These are phyloP conservation scores for Noctua comes DNA, from an alignment of 2,888 invertebrate genomes.

Conservation along the genomic window DNA sequence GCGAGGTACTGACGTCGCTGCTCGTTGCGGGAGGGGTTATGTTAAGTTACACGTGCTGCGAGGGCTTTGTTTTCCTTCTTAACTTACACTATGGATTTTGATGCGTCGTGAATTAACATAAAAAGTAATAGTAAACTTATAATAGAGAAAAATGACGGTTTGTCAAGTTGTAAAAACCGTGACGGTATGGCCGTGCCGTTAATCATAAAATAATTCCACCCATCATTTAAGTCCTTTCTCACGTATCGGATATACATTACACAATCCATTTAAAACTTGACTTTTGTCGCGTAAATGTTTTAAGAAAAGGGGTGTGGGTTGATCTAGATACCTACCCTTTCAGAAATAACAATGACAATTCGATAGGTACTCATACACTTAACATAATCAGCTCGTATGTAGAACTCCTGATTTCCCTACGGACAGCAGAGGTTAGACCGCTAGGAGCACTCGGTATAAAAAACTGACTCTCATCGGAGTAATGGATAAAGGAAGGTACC, in stretches of 20 bases:
- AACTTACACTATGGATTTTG: too few species aligned
- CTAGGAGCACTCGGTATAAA: conserved; percentile 20
- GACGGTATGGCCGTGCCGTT: too few species aligned
- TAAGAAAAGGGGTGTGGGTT: not conserved
- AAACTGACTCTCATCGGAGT: conserved; percentile 1
- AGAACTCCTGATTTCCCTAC: conserved; percentile 32
- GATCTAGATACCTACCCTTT: not conserved
- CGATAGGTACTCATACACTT: conserved; percentile 8
- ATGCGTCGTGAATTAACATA: too few species aligned
- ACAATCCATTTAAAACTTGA: not conserved
- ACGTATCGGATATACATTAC: too few species aligned
- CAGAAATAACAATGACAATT: conserved; percentile 2
- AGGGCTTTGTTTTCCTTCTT: not conserved
- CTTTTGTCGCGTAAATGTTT: not conserved
- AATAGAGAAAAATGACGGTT: too few species aligned
- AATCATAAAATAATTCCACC: not conserved
- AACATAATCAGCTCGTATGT: conserved; percentile 17
- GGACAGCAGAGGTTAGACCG: conserved; percentile 16
- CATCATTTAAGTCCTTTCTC: not conserved
- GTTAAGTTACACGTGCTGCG: not conserved
- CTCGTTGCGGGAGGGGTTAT: not conserved
- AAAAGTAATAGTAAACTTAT: too few species aligned
- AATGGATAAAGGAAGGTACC: not conserved
- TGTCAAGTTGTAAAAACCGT: too few species aligned
- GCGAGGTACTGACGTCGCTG: not conserved